Evolutionary conservation across 1,140 invertebrate species (phyloP).

Genomic region (Drosophila asahinai): DNA sequence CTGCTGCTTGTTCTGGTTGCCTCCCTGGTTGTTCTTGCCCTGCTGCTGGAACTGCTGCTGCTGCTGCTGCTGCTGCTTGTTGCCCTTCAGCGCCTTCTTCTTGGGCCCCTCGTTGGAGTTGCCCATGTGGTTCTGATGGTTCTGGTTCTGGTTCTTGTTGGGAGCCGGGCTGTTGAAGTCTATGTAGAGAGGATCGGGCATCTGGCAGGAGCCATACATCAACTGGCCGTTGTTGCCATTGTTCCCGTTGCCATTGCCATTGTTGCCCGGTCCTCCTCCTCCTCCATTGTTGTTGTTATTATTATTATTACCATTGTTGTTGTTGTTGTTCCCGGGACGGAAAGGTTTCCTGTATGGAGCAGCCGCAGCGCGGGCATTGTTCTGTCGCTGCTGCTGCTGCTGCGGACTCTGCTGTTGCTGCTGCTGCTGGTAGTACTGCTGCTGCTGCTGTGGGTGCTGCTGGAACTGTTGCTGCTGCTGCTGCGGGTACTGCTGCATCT

Average conservation of each 20-base stretch:
- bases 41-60: constrained; percentile 44
- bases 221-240: constrained; percentile 33
- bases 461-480: constrained; percentile 19
- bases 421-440: constrained; percentile 9
- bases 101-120: constrained; percentile 39
- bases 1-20: constrained; percentile 27
- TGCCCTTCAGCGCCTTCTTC: constrained; percentile 65
- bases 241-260: constrained; percentile 9
- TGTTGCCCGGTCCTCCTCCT: constrained; percentile 8
- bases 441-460: constrained; percentile 28
- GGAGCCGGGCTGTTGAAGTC: constrained; percentile 77
- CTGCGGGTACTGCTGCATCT: constrained; percentile 45
- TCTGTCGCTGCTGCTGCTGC: constrained; percentile 18
- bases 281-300: not conserved
- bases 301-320: not conserved
- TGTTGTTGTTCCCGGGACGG: constrained; percentile 34
- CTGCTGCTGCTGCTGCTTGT: constrained; percentile 24
- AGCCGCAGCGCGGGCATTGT: constrained; percentile 55
- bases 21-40: constrained; percentile 12
- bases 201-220: constrained; percentile 75
- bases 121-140: not conserved
- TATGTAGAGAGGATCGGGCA: constrained; percentile 83
- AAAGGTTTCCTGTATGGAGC: constrained; percentile 72
- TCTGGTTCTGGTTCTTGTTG: constrained; percentile 8
- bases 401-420: constrained; percentile 15